Evolutionary conservation across 2,888 invertebrate species (phyloP).

Genomic region (Blera fallax): DNA sequence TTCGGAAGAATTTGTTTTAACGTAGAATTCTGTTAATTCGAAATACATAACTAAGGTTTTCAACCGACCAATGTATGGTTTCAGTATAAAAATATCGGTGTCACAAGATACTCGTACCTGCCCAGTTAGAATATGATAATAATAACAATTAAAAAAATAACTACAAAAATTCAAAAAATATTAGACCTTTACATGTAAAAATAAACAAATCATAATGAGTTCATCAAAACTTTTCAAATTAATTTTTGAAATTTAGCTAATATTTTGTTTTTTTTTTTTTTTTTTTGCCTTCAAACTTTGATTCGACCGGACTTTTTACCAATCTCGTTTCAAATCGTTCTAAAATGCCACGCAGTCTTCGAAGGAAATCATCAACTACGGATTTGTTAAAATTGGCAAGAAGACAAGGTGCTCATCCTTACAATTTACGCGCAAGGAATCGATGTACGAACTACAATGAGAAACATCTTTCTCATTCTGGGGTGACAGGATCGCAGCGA

Average conservation of each 20-base stretch:
- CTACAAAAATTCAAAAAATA: not conserved
- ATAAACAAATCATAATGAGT: not conserved
- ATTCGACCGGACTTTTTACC: not conserved
- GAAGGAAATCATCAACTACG: conserved; percentile 1
- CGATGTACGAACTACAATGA: conserved; percentile 8
- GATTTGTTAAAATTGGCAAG: conserved; percentile 9
- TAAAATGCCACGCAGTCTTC: conserved; percentile 13
- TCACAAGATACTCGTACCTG: no score
- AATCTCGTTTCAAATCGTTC: not conserved
- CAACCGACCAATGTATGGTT: no score
- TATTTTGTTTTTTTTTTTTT: not conserved
- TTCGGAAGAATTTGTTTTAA: no score
- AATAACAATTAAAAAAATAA: not conserved
- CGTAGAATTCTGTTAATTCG: no score
- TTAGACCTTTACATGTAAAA: not conserved
- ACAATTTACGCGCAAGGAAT: conserved; percentile 15
- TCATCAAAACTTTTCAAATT: not conserved
- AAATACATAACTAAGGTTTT: no score
- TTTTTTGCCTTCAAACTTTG: not conserved
- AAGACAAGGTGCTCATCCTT: conserved; percentile 9
- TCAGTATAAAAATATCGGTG: no score
- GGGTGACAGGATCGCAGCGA: not conserved
- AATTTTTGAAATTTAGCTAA: not conserved
- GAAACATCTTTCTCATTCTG: not conserved
- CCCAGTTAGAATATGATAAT: not conserved